Evolutionary conservation across 2,888 invertebrate species (phyloP).

Genomic region (Tiliacea aurago): DNA sequence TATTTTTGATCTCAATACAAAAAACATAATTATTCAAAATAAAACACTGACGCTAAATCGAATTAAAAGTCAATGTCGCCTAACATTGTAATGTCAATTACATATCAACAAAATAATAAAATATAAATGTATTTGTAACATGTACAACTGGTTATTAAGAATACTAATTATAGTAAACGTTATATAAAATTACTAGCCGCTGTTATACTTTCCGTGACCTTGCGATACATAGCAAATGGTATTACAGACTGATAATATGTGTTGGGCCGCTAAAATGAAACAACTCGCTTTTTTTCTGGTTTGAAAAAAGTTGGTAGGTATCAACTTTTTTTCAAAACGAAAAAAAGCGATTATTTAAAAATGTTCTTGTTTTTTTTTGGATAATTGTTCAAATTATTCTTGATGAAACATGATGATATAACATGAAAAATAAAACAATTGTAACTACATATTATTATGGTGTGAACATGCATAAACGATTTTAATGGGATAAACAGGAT

Average conservation of each 20-base stretch:
- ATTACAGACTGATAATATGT: conserved; percentile 55
- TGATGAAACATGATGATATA: not conserved
- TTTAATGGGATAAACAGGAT: not conserved
- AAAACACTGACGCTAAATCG: conserved; percentile 14
- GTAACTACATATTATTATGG: not conserved
- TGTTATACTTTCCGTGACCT: conserved; percentile 74
- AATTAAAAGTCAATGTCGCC: conserved; percentile 47
- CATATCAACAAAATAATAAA: conserved; percentile 18
- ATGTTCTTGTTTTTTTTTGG: not conserved
- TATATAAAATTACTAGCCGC: conserved; percentile 58
- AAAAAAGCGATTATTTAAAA: not conserved
- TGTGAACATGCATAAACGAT: not conserved
- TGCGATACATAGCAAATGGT: conserved; percentile 68
- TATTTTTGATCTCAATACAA: not conserved
- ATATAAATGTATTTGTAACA: conserved; percentile 28
- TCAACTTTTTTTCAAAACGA: too few relatives aligned
- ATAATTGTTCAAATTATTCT: not conserved
- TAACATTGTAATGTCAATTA: conserved; percentile 29
- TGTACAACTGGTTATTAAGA: conserved; percentile 38
- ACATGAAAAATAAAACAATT: not conserved
- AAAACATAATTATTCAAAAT: conserved; percentile 39
- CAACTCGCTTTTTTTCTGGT: not conserved
- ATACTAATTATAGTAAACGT: conserved; percentile 49
- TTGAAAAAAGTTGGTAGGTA: not conserved
- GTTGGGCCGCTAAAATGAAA: conserved; percentile 66